Evolutionary conservation across 2,797 vertebrate species (phyloP).

Genomic region (Agapornis canus): DNA sequence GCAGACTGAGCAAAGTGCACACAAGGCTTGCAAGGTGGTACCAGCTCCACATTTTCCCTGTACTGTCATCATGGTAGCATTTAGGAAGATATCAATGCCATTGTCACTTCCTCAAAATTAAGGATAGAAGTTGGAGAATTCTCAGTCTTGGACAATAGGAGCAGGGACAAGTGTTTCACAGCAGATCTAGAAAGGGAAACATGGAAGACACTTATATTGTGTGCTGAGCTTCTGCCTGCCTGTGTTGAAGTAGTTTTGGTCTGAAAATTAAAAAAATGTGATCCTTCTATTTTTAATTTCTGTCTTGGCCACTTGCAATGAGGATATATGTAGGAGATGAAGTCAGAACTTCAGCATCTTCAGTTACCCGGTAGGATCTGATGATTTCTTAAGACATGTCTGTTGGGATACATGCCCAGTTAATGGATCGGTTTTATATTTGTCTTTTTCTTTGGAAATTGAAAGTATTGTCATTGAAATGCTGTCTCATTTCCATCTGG

Average conservation of each 20-base stretch:
- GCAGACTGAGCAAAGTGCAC: background rate
- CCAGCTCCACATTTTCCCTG: background rate
- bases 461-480: background rate
- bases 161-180: background rate
- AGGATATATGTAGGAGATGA: background rate
- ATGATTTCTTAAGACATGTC: background rate
- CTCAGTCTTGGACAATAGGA: background rate
- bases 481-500: background rate
- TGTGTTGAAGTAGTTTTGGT: background rate
- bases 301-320: background rate
- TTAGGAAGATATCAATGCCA: background rate
- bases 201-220: background rate
- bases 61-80: background rate
- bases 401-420: background rate
- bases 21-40: background rate
- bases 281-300: background rate
- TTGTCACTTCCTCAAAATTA: background rate
- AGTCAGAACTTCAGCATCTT: background rate
- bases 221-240: background rate
- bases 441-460: background rate
- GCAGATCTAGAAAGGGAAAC: background rate
- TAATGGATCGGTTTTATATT: background rate
- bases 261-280: background rate
- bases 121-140: background rate
- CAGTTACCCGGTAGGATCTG: background rate